phyloP scores from a whole-genome alignment of 2,888 invertebrate species.

The Lepas anatifera region DNA sequence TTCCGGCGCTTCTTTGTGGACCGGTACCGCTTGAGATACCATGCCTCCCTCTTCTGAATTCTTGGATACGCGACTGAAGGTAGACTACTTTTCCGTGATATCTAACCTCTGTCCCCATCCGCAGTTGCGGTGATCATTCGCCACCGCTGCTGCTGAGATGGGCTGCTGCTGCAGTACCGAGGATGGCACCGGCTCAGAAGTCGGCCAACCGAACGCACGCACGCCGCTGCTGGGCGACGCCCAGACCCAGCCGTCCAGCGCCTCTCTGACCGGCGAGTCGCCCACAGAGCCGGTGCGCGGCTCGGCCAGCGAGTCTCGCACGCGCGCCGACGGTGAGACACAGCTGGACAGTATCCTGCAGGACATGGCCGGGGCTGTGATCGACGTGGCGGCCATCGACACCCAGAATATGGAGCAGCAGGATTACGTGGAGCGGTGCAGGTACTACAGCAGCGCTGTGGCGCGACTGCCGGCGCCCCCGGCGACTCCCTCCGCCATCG shows the following conservation, averaged over 20 bases:
- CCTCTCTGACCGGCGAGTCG: not conserved
- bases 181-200: not conserved
- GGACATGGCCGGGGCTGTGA: not conserved
- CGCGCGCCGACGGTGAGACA: not conserved
- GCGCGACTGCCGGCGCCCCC: slow-evolving; percentile 20
- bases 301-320: not conserved
- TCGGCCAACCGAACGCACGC: slow-evolving; percentile 19
- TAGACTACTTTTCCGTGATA: too few relatives aligned
- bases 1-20: too few relatives aligned
- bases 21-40: too few relatives aligned
- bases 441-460: slow-evolving; percentile 18
- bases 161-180: slow-evolving; percentile 8
- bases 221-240: slow-evolving; percentile 25
- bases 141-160: too few relatives aligned
- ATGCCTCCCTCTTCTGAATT: too few relatives aligned
- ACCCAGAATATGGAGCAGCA: slow-evolving; percentile 20
- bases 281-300: not conserved
- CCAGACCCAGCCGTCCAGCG: slow-evolving; percentile 26
- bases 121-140: too few relatives aligned
- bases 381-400: slow-evolving; percentile 6
- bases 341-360: slow-evolving; percentile 6
- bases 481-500: slow-evolving; percentile 17
- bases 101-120: too few relatives aligned
- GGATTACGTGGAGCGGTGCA: slow-evolving; percentile 18
- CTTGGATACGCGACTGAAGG: too few relatives aligned